Conservation (phyloP, 2,113 vertebrate species). For the Labeo rohita region DNA sequence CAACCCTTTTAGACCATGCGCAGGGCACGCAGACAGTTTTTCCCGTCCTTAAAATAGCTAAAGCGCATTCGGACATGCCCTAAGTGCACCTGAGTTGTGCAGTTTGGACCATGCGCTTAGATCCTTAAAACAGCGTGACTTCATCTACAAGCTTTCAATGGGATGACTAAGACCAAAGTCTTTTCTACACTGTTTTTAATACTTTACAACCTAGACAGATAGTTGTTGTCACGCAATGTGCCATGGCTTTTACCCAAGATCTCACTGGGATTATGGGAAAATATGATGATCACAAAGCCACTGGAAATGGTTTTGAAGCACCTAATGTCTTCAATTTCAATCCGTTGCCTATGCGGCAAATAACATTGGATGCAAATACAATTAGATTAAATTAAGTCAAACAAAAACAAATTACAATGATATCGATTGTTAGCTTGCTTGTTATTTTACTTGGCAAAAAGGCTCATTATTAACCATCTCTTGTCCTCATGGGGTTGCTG, state of each 20-base stretch:
- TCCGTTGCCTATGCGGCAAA: neutral
- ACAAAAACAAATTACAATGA: conserved; percentile 30
- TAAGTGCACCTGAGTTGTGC: too few species aligned
- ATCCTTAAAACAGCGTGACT: too few species aligned
- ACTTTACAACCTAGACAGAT: neutral
- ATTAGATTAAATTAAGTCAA: conserved; percentile 39
- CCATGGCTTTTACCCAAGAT: neutral
- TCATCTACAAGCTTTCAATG: neutral
- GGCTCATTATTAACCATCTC: conserved; percentile 49
- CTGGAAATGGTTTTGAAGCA: conserved; percentile 3
- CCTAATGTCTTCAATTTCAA: conserved; percentile 15
- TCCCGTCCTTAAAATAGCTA: too few species aligned
- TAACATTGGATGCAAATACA: conserved; percentile 1
- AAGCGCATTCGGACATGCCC: too few species aligned
- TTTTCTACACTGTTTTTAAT: neutral
- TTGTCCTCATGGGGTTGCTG: conserved; percentile 50
- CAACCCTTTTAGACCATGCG: too few species aligned
- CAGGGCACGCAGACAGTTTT: too few species aligned
- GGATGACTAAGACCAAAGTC: neutral
- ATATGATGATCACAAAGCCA: conserved; percentile 8
- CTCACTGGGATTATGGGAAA: neutral
- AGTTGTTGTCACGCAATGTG: neutral
- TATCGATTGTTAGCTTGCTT: conserved; percentile 37
- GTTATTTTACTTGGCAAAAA: conserved; percentile 37
- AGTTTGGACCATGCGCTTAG: too few species aligned